These are phyloP conservation scores for Moxostoma hubbsi DNA, from an alignment of 2,797 vertebrate genomes.

Conservation along the genomic window DNA sequence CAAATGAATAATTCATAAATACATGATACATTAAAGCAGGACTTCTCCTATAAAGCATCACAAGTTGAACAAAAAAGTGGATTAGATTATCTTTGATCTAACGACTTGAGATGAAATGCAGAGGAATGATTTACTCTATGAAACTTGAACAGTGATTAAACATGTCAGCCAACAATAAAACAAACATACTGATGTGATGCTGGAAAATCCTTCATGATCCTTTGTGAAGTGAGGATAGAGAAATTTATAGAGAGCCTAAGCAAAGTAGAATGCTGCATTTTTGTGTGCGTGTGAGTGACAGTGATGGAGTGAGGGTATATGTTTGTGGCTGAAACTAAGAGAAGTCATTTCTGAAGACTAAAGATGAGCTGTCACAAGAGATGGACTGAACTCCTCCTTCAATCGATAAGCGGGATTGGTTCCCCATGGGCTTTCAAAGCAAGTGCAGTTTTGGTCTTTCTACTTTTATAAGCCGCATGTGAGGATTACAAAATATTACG, in stretches of 20 bases:
- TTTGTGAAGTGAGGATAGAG: neutral
- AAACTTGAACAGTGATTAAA: conserved; percentile 23
- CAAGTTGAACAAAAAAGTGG: neutral
- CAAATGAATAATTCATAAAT: conserved; percentile 35
- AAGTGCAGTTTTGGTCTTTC: neutral
- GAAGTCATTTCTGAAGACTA: conserved; percentile 47
- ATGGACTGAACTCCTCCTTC: conserved; percentile 34
- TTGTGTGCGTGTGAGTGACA: conserved; percentile 39
- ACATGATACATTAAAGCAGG: conserved; percentile 11
- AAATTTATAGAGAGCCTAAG: neutral
- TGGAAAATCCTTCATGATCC: conserved; percentile 19
- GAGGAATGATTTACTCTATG: conserved; percentile 8
- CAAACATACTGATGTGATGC: conserved; percentile 17
- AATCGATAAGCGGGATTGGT: conserved; percentile 37
- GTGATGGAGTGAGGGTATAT: conserved; percentile 47
- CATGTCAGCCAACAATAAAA: conserved; percentile 5
- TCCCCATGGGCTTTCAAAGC: conserved; percentile 11
- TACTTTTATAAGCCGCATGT: conserved; percentile 11
- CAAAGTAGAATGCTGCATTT: neutral
- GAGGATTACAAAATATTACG: conserved; percentile 12
- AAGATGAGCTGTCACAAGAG: conserved; percentile 57
- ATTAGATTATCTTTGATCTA: conserved; percentile 5
- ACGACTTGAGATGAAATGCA: conserved; percentile 6
- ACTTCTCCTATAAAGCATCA: too few species aligned
- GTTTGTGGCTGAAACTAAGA: conserved; percentile 42